phyloP scores from a whole-genome alignment of 2,113 vertebrate species.

The Crotophaga sulcirostris region DNA sequence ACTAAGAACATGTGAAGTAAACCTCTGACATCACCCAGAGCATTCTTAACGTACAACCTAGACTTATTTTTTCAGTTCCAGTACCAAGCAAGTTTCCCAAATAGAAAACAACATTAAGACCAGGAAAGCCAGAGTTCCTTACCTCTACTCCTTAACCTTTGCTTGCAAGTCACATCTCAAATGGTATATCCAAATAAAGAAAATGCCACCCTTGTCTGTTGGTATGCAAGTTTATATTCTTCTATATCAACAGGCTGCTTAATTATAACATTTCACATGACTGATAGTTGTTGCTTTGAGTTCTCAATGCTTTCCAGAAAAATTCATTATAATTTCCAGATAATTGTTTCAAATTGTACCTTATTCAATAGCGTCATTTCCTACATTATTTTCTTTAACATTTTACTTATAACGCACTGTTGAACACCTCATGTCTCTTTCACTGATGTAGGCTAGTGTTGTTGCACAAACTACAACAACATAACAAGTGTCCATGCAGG shows the following conservation, averaged over 20 bases:
- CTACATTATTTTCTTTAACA: neutral
- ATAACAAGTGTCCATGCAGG: fast-evolving
- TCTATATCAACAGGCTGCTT: neutral
- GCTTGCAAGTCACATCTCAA: neutral
- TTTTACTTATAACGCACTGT: neutral
- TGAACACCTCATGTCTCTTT: neutral
- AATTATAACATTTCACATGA: neutral
- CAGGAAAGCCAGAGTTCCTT: neutral
- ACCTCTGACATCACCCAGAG: neutral
- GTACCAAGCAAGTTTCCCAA: neutral
- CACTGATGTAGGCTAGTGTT: neutral
- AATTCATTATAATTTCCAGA: neutral
- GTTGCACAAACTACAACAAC: neutral
- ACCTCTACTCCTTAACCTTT: neutral
- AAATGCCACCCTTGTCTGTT: neutral
- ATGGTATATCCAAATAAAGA: neutral
- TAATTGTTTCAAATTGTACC: neutral
- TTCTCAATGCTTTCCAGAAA: neutral
- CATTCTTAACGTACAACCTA: neutral
- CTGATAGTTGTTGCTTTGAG: neutral
- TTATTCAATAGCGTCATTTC: neutral
- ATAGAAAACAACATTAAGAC: neutral
- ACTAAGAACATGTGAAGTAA: neutral
- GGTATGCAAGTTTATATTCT: neutral
- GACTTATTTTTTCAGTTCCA: neutral